Base-by-base conservation (phyloP, 2,797 vertebrate genomes). In the Helarctos malayanus region DNA sequence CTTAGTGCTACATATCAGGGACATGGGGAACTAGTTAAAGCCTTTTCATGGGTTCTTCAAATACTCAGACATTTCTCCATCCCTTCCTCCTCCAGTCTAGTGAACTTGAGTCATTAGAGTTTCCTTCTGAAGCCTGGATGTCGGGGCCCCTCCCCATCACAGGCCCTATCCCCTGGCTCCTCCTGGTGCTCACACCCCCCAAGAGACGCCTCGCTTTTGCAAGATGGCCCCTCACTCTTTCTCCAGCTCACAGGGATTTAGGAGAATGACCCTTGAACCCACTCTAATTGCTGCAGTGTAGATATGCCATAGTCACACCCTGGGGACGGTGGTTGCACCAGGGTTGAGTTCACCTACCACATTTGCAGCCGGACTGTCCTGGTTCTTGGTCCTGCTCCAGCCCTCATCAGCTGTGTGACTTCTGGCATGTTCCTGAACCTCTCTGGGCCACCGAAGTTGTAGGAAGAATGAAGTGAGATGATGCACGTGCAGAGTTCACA, bases 331-430 rank as follows among this genome's bases (percentile, higher is more conserved):
- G 29, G 21, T 23, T 27, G 7, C 10, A 15, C 12, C 61, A 32
- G 15, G 45, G 19, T n/a, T 76, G 25, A 73, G 18, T 11, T 38
- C 71, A 16, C 29, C 4, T 1, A n/a, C n/a, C 49, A 69, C 35
- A 41, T 68, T 32, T 63, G 4, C 7, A 15, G 32, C 32, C 7
- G 13, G 56, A 8, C 14, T 3, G 1, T 45, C 47, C 47, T 52
- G 4, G 19, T 69, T 92, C 52, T 65, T 49, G 19, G n/a, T 12
- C 65, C 69, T 32, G 10, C 29, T 89, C 52, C 14, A 27, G 25
- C 69, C 16, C 41, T 35, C 73, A 38, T 4, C 38, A 49, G 38
- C 54, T 85, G n/a, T 86, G n/a, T 93, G 90, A 86, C 45, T 75
- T 18, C 32, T 7, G 15, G 6, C 41, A 19, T 1, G 2, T 57